Conservation (phyloP, 2,797 vertebrate species). For the Helicolenus hilgendorfi region DNA sequence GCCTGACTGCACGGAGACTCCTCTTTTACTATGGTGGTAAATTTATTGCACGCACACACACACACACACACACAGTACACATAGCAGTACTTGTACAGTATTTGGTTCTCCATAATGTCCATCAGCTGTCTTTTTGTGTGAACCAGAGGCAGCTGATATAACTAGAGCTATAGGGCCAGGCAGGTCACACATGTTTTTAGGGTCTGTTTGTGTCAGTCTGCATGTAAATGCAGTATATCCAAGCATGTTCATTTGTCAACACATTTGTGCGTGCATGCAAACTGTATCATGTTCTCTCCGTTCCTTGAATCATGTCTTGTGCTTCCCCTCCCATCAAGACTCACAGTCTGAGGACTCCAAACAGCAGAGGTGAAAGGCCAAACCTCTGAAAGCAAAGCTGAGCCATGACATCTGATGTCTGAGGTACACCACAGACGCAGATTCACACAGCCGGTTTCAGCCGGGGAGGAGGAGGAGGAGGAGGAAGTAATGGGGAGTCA, state of each 20-base stretch:
- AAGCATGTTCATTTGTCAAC: slow-evolving; percentile 16
- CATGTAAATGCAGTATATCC: neutral
- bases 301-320: neutral
- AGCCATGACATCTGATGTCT: slow-evolving; percentile 48
- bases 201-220: neutral
- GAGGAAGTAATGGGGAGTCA: neutral
- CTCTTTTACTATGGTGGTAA: neutral
- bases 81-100: neutral
- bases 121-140: neutral
- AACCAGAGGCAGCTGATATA: neutral
- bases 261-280: neutral
- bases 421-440: slow-evolving; percentile 51
- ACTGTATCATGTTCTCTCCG: neutral
- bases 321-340: neutral
- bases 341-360: neutral
- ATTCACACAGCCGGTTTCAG: neutral
- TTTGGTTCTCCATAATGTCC: neutral
- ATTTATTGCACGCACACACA: neutral
- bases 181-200: slow-evolving; percentile 4
- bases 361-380: slow-evolving; percentile 37
- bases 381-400: slow-evolving; percentile 50
- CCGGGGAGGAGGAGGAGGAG: neutral
- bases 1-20: neutral
- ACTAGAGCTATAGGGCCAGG: neutral
- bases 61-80: neutral